These are phyloP conservation scores for Chelidonichthys spinosus DNA, from an alignment of 2,797 vertebrate species.

Conservation along the genomic window DNA sequence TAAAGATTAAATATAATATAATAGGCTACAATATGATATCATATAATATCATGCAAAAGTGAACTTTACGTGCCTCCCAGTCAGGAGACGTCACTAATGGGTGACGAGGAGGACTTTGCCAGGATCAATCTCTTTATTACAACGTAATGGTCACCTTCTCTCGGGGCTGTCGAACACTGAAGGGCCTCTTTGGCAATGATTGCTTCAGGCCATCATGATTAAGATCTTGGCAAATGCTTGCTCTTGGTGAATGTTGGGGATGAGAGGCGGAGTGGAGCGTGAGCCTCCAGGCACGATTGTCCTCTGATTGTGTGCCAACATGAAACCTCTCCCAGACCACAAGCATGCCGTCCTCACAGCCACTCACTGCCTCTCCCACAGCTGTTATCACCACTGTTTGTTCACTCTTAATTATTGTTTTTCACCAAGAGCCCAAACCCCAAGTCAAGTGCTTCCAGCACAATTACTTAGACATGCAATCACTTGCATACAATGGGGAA, in stretches of 20 bases:
- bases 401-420: slow-evolving; percentile 82
- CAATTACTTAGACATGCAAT: slow-evolving; percentile 56
- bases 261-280: slow-evolving; percentile 6
- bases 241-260: slow-evolving; percentile 35
- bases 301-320: slow-evolving; percentile 57
- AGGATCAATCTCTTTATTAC: slow-evolving; percentile 77
- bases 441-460: slow-evolving; percentile 50
- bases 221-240: slow-evolving; percentile 72
- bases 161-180: slow-evolving; percentile 63
- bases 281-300: slow-evolving; percentile 33
- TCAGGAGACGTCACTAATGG: slow-evolving; percentile 52
- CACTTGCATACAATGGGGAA: slow-evolving; percentile 57
- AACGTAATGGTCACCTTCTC: slow-evolving; percentile 80
- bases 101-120: slow-evolving; percentile 59
- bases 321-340: slow-evolving; percentile 57
- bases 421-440: slow-evolving; percentile 66
- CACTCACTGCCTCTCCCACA: slow-evolving; percentile 37
- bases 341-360: slow-evolving; percentile 55
- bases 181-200: slow-evolving; percentile 73
- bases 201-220: slow-evolving; percentile 61
- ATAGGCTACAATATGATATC: neutral
- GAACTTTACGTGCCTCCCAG: slow-evolving; percentile 53
- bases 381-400: slow-evolving; percentile 65
- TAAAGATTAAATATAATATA: neutral
- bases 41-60: slow-evolving; percentile 32